phyloP scores from a whole-genome alignment of 1,140 invertebrate species.

The Helicorthomorpha holstii region DNA sequence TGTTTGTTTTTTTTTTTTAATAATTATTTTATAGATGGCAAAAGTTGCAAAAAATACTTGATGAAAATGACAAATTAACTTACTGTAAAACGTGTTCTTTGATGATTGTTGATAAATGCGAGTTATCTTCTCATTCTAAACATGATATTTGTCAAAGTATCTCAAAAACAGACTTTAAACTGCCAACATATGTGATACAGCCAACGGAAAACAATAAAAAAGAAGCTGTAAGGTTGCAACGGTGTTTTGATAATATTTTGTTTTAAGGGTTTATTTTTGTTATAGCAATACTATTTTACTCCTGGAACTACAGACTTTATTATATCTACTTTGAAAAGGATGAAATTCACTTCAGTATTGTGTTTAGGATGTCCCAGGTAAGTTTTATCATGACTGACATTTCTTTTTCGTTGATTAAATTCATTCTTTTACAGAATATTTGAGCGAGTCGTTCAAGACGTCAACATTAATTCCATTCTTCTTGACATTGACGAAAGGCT shows the following conservation, averaged over 20 bases:
- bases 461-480: slow-evolving; percentile 43
- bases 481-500: slow-evolving; percentile 59
- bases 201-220: slow-evolving; percentile 44
- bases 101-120: too few relatives aligned
- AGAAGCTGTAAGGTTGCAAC: slow-evolving; percentile 33
- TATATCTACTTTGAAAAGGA: slow-evolving; percentile 30
- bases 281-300: slow-evolving; percentile 48
- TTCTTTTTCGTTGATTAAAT: slow-evolving; percentile 2
- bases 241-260: background rate
- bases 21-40: background rate
- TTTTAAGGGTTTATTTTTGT: slow-evolving; percentile 1
- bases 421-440: slow-evolving; percentile 33
- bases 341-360: slow-evolving; percentile 42
- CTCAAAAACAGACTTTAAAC: slow-evolving; percentile 23
- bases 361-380: slow-evolving; percentile 54
- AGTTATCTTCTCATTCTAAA: too few relatives aligned
- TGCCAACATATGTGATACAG: slow-evolving; percentile 29
- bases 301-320: slow-evolving; percentile 35
- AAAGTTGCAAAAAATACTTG: background rate
- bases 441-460: slow-evolving; percentile 38
- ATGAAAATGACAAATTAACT: background rate
- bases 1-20: background rate
- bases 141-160: too few relatives aligned
- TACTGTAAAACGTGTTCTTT: background rate
- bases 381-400: background rate